Evolutionary conservation across 1,140 invertebrate genomes (phyloP).

Genomic region (Micrasema longulum): DNA sequence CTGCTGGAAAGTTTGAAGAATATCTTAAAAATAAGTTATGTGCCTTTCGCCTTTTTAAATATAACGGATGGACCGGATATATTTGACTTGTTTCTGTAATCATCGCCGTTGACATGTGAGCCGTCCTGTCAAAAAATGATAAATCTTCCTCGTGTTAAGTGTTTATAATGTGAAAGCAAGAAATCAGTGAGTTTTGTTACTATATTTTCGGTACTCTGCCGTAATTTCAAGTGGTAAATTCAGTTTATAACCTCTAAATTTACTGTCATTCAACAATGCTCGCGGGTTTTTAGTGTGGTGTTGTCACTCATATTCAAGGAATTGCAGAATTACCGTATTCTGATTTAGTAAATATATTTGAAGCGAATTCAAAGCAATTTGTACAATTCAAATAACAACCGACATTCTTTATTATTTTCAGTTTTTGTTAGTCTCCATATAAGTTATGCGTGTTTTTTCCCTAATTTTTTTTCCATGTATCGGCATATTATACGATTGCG

Average conservation of each 20-base stretch:
- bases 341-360: no score
- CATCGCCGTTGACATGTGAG: conserved; percentile 30
- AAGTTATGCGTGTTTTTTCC: no score
- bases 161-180: not conserved
- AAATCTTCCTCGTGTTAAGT: not conserved
- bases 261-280: conserved; percentile 20
- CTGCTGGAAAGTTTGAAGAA: not conserved
- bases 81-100: conserved; percentile 23
- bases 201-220: not conserved
- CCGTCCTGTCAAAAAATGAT: conserved; percentile 28
- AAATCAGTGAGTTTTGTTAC: not conserved
- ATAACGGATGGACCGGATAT: conserved; percentile 37
- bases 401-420: no score
- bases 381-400: no score
- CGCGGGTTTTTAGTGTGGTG: no score
- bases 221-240: not conserved
- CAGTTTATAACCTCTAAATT: conserved; percentile 7
- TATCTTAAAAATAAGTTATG: conserved; percentile 8
- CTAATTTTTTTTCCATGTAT: no score
- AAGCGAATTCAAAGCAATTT: no score
- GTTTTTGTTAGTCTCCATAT: no score
- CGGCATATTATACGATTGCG: no score
- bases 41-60: conserved; percentile 19
- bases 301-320: no score
- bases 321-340: no score